phyloP scores from a whole-genome alignment of 1,140 invertebrate genomes.

The Lordiphosa mommai region DNA sequence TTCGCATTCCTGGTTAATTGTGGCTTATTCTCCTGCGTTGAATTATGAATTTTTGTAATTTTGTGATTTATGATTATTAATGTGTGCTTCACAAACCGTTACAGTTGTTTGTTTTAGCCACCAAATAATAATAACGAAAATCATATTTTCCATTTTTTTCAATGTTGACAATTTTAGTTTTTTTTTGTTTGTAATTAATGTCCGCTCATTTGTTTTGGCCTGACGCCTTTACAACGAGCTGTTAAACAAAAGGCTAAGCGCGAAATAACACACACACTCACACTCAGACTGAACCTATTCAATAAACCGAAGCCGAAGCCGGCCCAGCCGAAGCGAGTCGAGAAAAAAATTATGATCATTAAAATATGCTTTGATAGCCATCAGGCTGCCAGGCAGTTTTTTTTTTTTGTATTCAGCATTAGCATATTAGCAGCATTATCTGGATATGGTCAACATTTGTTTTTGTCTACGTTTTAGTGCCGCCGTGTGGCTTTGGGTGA shows the following conservation, averaged over 20 bases:
- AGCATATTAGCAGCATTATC: slow-evolving; percentile 50
- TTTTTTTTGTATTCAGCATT: slow-evolving; percentile 15
- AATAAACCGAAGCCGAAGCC: slow-evolving; percentile 29
- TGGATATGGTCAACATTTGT: slow-evolving; percentile 36
- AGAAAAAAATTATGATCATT: slow-evolving; percentile 45
- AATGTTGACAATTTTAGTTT: slow-evolving; percentile 13
- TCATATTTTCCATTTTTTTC: slow-evolving; percentile 18
- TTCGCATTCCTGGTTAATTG: slow-evolving; percentile 44
- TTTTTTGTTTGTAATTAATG: slow-evolving; percentile 59
- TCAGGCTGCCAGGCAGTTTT: slow-evolving; percentile 22
- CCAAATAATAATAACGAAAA: slow-evolving; percentile 34
- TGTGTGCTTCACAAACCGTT: slow-evolving; percentile 54
- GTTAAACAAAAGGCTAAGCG: slow-evolving; percentile 33
- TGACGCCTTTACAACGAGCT: slow-evolving; percentile 44
- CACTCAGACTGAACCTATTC: slow-evolving; percentile 23
- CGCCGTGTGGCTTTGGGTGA: slow-evolving; percentile 27
- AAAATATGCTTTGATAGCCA: slow-evolving; percentile 56
- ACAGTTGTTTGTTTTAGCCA: slow-evolving; percentile 56
- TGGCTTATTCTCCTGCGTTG: slow-evolving; percentile 33
- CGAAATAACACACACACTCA: slow-evolving; percentile 2
- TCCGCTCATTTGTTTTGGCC: slow-evolving; percentile 53
- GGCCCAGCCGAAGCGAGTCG: slow-evolving; percentile 20
- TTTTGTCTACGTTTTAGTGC: slow-evolving; percentile 33
- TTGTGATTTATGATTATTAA: slow-evolving; percentile 57
- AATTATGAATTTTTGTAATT: slow-evolving; percentile 51